Base-by-base conservation (phyloP, 2,113 vertebrate genomes). In the Oncorhynchus masou region DNA sequence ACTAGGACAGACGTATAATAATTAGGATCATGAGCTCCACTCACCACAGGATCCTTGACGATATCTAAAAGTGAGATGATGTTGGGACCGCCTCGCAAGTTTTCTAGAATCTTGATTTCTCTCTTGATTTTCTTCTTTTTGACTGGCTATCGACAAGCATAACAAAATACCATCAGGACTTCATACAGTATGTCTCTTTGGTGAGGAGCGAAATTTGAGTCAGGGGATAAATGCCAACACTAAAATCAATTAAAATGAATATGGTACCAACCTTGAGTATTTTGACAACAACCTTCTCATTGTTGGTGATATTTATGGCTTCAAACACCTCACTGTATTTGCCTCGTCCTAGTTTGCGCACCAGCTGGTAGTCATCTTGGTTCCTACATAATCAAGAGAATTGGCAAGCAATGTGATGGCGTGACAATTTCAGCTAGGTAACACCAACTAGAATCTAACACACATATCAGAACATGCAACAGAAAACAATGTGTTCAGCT, bases 261-360 rank as follows among this genome's bases (percentile, higher is more conserved):
- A 51, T 9, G 60, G n/a, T 64, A 22, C 24, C 51, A 54, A 99
- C 98, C 97, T 99, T 99, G 79, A 99, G 95, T 93, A 99, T 99
- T 97, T 99, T 99, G 93, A 99, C 98, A 69, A 99, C 97, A 88
- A 99, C 98, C 91, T 99, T 99, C 94, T 99, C 98, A 81, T 99
- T 99, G 92, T 95, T 96, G 82, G 95, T 96, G 87, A 96, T 96
- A 88, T 96, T 94, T 91, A 94, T 94, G 90, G 93, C 93, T 92
- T 94, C 93, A 84, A 94, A 94, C 81, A 96, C 95, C 85, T 96
- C 95, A 16, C 95, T 96, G 92, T 96, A 96, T 84, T 96, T 96
- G 79, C 95, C 95, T 69, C 95, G 91, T 65, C 95, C 95, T 3
- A 96, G 92, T 88, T 96, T 96, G 86, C 95, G 88, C 87, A 96